These are phyloP conservation scores for Pteropus rufus DNA, from an alignment of 2,797 vertebrate species.

Conservation along the genomic window DNA sequence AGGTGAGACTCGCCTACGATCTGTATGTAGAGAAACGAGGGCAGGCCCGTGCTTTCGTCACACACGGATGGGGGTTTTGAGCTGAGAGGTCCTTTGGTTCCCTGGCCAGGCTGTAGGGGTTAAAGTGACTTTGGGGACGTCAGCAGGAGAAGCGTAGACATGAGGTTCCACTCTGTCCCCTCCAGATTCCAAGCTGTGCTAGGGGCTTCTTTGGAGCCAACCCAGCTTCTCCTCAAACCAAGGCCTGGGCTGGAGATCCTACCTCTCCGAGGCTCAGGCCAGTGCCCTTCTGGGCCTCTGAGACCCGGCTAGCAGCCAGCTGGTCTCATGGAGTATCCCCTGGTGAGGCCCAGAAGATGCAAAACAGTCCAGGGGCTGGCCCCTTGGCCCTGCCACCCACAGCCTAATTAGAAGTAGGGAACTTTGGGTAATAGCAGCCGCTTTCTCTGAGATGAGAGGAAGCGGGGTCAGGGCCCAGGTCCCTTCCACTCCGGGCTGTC, in stretches of 20 bases:
- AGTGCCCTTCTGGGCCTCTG: neutral
- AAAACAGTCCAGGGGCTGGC: neutral
- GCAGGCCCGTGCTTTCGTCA: fast-evolving
- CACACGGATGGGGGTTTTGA: fast-evolving
- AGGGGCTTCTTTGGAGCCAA: neutral
- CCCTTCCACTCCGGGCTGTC: neutral
- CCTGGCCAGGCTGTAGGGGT: neutral
- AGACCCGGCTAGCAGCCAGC: neutral
- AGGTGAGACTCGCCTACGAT: fast-evolving
- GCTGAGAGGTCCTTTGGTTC: neutral
- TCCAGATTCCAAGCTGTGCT: neutral
- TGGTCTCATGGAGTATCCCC: neutral
- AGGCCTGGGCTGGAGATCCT: neutral
- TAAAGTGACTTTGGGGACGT: neutral
- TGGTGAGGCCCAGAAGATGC: neutral
- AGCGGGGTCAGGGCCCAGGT: neutral
- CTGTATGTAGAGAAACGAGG: fast-evolving
- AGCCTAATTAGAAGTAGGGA: neutral
- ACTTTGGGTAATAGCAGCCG: neutral
- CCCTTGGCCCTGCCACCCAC: fast-evolving
- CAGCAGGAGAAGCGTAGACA: neutral
- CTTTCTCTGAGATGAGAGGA: neutral
- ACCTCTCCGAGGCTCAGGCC: neutral
- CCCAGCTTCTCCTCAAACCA: neutral
- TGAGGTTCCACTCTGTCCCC: neutral